phyloP scores from a whole-genome alignment of 1,140 invertebrate genomes.

The Paramacrobiotus metropolitanus region DNA sequence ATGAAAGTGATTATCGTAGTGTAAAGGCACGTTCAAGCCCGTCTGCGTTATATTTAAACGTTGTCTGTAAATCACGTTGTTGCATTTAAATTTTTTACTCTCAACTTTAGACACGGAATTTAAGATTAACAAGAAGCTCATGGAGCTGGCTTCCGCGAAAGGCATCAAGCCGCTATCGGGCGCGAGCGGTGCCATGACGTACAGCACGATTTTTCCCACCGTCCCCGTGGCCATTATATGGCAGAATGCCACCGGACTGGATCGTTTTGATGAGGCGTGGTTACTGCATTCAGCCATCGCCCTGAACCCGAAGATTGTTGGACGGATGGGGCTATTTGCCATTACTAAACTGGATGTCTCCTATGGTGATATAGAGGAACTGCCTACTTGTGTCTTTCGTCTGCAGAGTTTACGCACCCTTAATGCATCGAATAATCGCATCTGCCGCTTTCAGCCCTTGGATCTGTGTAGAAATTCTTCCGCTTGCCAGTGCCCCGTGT shows the following conservation, averaged over 20 bases:
- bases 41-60: too few species aligned
- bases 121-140: constrained; percentile 54
- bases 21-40: too few species aligned
- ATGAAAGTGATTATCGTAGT: too few species aligned
- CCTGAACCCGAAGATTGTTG: constrained; percentile 49
- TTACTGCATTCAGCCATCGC: constrained; percentile 50
- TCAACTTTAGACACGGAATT: constrained; percentile 23
- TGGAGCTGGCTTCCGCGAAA: constrained; percentile 34
- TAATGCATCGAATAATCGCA: constrained; percentile 64
- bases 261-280: constrained; percentile 41
- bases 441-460: constrained; percentile 19
- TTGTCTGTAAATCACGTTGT: too few species aligned
- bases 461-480: constrained; percentile 12
- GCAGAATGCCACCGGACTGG: constrained; percentile 53
- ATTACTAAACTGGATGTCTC: constrained; percentile 84
- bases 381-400: constrained; percentile 60
- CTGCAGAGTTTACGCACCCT: constrained; percentile 49
- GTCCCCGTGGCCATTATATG: constrained; percentile 77
- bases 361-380: constrained; percentile 50
- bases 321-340: constrained; percentile 47
- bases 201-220: constrained; percentile 47
- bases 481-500: constrained; percentile 5
- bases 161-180: constrained; percentile 6
- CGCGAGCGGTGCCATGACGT: constrained; percentile 13
- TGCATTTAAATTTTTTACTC: too few species aligned